phyloP scores from a whole-genome alignment of 2,797 vertebrate genomes.

The Scleropages formosus region DNA sequence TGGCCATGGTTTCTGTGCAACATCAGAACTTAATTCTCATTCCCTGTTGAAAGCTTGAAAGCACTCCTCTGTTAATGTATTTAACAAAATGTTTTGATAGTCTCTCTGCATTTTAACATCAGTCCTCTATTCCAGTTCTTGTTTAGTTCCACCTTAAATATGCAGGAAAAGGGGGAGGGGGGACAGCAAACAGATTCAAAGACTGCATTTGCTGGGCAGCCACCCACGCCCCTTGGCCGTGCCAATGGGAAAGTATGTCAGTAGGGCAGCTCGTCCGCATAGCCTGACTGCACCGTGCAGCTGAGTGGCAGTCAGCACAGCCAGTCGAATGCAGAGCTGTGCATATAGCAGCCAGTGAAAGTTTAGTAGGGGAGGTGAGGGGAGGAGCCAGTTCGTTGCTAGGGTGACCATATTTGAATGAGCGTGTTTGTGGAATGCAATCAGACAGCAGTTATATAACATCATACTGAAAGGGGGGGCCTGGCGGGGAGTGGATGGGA shows the following conservation, averaged over 20 bases:
- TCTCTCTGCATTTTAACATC: not conserved
- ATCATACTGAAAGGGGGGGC: constrained; percentile 54
- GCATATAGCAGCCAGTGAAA: constrained; percentile 51
- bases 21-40: not conserved
- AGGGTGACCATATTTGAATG: constrained; percentile 67
- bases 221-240: constrained; percentile 50
- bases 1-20: not conserved
- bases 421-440: constrained; percentile 69
- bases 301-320: constrained; percentile 37
- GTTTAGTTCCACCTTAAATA: constrained; percentile 69
- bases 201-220: constrained; percentile 35
- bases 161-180: constrained; percentile 27
- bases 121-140: not conserved
- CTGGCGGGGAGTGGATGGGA: constrained; percentile 55
- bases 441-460: constrained; percentile 79
- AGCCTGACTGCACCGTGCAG: constrained; percentile 56
- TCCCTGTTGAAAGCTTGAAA: not conserved
- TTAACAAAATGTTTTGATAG: not conserved
- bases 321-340: constrained; percentile 51
- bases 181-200: constrained; percentile 41
- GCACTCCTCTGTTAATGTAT: no score
- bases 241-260: constrained; percentile 79
- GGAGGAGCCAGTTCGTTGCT: constrained; percentile 58
- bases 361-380: constrained; percentile 24
- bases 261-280: constrained; percentile 75